Base-by-base conservation (phyloP, 2,888 invertebrate genomes). In the Pimpla rufipes region DNA sequence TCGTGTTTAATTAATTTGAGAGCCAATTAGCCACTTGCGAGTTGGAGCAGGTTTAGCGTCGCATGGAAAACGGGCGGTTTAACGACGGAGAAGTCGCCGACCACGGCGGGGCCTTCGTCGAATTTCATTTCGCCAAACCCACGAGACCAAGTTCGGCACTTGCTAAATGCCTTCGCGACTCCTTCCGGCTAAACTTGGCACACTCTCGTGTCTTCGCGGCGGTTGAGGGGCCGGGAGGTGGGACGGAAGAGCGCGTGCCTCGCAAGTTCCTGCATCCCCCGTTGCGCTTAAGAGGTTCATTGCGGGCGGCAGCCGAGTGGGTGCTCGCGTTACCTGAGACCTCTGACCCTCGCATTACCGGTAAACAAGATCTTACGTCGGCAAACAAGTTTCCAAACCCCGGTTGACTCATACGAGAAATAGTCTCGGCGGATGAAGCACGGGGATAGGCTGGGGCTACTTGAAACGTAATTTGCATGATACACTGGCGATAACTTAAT, bases 111-210 rank as follows among this genome's bases (percentile, higher is more conserved):
- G 37, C 62, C 71, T 79, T 76, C 62, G 75, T 62, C 73, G 76
- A 80, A 83, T 80, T 79, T 78, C 82, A 67, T 79, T 73, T 45
- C 52, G 62, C 37, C 62, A 76, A 79, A 37, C 23, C 50, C 8
- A 64, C 67, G 66, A 5, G 64, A 71, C 83, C 71, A 84, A 83
- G 75, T 85, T 85, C 70, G 68, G 64, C 80, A 80, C 73, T 80
- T 68, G 77, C 70, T 85, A 83, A 83, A 83, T 74, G 83, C 81
- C 77, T 71, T 81, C 59, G 76, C 42, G 55, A 47, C 75, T 73
- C 73, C 79, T 77, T 81, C 68, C 62, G 67, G 67, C 59, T 66
- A 70, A 85, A 85, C 79, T 83, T 80, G 76, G 79, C 83, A 80
- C 76, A 45, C 71, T 80, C 73, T 80, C 73, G 67, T 42, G 42